A percentile compares a stretch with the other conserved stretches of the same genome.
These are phyloP conservation scores for Harpagifer antarcticus DNA, from an alignment of 2,797 vertebrate genomes.

Conservation along the genomic window DNA sequence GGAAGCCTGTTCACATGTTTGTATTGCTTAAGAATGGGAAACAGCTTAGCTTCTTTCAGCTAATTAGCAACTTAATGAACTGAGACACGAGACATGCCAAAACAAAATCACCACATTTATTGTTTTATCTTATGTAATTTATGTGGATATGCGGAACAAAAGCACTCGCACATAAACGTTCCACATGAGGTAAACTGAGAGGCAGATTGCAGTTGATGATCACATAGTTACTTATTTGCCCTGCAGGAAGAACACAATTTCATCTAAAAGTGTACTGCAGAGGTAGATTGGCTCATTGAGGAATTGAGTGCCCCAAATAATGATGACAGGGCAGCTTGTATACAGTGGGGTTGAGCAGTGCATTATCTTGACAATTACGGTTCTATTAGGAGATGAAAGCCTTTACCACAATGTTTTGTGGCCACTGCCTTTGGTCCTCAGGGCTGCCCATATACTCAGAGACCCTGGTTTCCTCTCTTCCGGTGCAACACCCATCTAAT, in stretches of 20 bases:
- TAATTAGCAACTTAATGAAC: slow-evolving; percentile 62
- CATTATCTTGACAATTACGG: slow-evolving; percentile 68
- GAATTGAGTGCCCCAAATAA: slow-evolving; percentile 33
- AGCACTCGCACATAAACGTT: slow-evolving; percentile 19
- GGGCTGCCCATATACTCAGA: slow-evolving; percentile 47
- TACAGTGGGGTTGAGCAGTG: slow-evolving; percentile 41
- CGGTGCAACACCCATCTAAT: slow-evolving; percentile 70
- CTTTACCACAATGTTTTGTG: slow-evolving; percentile 36
- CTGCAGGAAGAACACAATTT: slow-evolving; percentile 37
- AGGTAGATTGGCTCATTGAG: slow-evolving; percentile 29
- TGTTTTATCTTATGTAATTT: slow-evolving; percentile 37
- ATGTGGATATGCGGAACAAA: slow-evolving; percentile 1
- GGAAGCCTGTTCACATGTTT: slow-evolving; percentile 54
- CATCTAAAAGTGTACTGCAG: slow-evolving; percentile 29
- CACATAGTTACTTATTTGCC: slow-evolving; percentile 44
- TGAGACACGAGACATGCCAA: slow-evolving; percentile 32
- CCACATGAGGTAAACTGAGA: slow-evolving; percentile 30
- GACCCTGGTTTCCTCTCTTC: slow-evolving; percentile 58
- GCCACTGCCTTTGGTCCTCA: slow-evolving; percentile 52
- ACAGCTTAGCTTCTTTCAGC: slow-evolving; percentile 31
- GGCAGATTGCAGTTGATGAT: slow-evolving; percentile 50
- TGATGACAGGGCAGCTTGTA: slow-evolving; percentile 39
- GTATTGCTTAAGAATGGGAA: slow-evolving; percentile 42
- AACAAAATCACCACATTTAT: slow-evolving; percentile 36
- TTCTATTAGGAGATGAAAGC: slow-evolving; percentile 68